Percentiles rank a stretch among this genome's conserved stretches.
Evolutionary conservation across 2,113 vertebrate genomes (phyloP).

Genomic region (Morone saxatilis): DNA sequence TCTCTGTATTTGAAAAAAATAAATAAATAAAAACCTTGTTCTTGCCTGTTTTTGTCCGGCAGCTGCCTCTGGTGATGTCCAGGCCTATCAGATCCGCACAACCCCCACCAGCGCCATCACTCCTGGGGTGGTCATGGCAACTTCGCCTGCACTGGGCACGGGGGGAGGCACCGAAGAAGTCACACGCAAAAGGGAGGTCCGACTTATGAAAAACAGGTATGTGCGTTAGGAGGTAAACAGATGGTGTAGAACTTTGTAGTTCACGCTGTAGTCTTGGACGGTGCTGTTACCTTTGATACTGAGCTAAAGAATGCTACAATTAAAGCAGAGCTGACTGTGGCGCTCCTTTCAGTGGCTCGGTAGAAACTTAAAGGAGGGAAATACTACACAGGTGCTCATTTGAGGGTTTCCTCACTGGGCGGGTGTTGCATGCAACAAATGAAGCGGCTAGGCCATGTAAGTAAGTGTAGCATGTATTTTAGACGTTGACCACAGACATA

Average conservation of each 20-base stretch:
- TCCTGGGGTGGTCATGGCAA: slow-evolving; percentile 96
- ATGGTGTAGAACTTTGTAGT: too few relatives aligned
- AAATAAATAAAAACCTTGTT: too few relatives aligned
- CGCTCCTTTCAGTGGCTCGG: too few relatives aligned
- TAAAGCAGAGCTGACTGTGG: too few relatives aligned
- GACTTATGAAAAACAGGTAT: slow-evolving; percentile 99
- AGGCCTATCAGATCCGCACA: slow-evolving; percentile 98
- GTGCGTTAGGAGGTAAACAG: rapidly evolving
- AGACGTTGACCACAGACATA: not conserved
- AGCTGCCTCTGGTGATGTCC: slow-evolving; percentile 97
- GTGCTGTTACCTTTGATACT: not conserved
- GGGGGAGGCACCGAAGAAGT: slow-evolving; percentile 93
- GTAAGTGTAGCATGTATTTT: too few relatives aligned
- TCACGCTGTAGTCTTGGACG: not conserved
- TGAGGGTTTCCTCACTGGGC: too few relatives aligned
- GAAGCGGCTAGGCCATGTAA: too few relatives aligned
- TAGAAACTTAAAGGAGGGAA: too few relatives aligned
- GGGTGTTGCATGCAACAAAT: too few relatives aligned
- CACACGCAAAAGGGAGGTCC: slow-evolving; percentile 96
- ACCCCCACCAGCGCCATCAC: slow-evolving; percentile 93
- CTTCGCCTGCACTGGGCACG: slow-evolving; percentile 91
- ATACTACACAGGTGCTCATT: too few relatives aligned
- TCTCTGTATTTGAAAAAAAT: too few relatives aligned
- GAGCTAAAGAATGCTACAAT: too few relatives aligned
- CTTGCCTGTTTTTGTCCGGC: not conserved